Base-by-base conservation (phyloP, 2,888 invertebrate species). In the Mamestra brassicae region DNA sequence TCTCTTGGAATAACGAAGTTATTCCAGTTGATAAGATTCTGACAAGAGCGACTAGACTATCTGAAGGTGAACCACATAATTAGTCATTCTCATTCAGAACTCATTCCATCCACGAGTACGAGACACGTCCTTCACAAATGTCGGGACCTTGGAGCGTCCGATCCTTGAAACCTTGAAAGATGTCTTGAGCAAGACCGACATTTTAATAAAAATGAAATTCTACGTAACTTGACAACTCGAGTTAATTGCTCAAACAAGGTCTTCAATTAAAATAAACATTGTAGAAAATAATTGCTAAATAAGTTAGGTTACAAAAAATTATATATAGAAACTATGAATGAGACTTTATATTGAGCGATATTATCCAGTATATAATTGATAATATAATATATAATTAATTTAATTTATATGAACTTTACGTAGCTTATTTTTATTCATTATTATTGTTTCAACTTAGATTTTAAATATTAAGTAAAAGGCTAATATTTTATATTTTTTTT, bases 101-200 rank as follows among this genome's bases (percentile, higher is more conserved):
- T 77, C 70, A 82, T 88, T 87, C 74, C 78, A 85, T 89, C 82
- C 74, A 73, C 83, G 83, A 82, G 85, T 85, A 88, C 81, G 85
- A 80, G 83, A 82, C 80, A 74, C 71, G 88, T 92, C 90, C 89
- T 91, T 90, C 84, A 68, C 26, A 36, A 83, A 88, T 85, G 88
- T 86, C 83, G 78, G 60, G 89, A 87, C 92, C 92, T 93, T 92
- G 89, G 70, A 58, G 68, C 85, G 88, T 83, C 85, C 87, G 84
- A 78, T 87, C 89, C 86, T 88, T 77, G 77, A 84, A 85, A 86
- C 89, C 88, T 89, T 88, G 87, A 85, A 83, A 76, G 76, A 80
- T 80, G 67, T 82, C 76, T 83, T 74, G 65, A 85, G 61, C 80
- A 83, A 73, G 70, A 78, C 38, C 55, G 47, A 76, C 63, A 80